Evolutionary conservation across 2,797 vertebrate species (phyloP).

Genomic region (Pelodytes ibericus): DNA sequence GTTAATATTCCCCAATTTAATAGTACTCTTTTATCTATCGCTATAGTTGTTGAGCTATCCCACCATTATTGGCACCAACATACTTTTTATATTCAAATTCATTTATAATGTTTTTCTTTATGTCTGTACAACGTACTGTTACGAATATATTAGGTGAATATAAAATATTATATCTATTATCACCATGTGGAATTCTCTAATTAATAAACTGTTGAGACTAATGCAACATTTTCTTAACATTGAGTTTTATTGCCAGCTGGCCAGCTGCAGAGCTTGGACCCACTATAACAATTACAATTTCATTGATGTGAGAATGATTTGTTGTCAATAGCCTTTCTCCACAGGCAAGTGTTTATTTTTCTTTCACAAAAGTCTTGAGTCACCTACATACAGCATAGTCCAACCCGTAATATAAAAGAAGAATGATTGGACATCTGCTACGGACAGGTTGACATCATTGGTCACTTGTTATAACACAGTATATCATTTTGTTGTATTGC

Average conservation of each 20-base stretch:
- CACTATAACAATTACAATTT: conserved; percentile 18
- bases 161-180: conserved; percentile 38
- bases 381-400: conserved; percentile 10
- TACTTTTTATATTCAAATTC: conserved; percentile 3
- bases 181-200: conserved; percentile 16
- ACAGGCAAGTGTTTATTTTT: conserved; percentile 40
- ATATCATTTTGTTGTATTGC: background rate
- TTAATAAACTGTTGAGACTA: conserved; percentile 23
- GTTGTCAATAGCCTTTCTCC: conserved; percentile 33
- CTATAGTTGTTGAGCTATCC: too few species aligned
- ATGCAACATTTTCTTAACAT: conserved; percentile 34
- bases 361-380: conserved; percentile 21
- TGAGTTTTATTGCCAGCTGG: conserved; percentile 36
- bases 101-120: conserved; percentile 30
- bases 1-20: too few species aligned
- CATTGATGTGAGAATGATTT: conserved; percentile 43
- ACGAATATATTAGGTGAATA: conserved; percentile 20
- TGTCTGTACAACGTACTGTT: conserved; percentile 5
- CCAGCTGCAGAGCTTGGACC: conserved; percentile 14
- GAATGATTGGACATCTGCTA: conserved; percentile 13
- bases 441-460: conserved; percentile 19
- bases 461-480: conserved; percentile 16
- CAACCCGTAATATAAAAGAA: conserved; percentile 12
- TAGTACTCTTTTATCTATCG: too few species aligned
- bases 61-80: too few species aligned